Evolutionary conservation across 2,113 vertebrate genomes (phyloP), one percentile per base, ranked within the genome.

Genomic region (Alligator sinensis): DNA sequence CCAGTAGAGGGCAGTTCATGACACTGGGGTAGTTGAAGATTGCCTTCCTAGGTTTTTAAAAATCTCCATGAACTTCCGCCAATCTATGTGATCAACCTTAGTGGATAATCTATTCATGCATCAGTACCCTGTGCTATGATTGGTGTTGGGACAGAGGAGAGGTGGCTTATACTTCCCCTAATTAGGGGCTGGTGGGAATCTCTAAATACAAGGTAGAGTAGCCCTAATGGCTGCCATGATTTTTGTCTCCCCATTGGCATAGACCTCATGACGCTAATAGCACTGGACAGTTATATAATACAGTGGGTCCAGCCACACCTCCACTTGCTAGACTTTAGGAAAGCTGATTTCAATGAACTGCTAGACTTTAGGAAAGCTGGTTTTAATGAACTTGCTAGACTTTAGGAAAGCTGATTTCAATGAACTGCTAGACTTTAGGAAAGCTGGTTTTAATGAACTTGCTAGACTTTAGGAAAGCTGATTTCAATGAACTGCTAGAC

Each of bases 161-260:
- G 78, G 77, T 68, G 62, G 5, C 30, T 94, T 93, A 66, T 63
- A 90, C 21, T 87, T 96, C 86, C 84, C 62, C 92, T 62, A 27
- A 38, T 47, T 72, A 47, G 70, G 70, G 22, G 11, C 21, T 47
- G 70, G 34, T 47, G 34, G 34, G 70, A 13, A 13, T 21, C 68
- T 3, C 7, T 79, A 6, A 54, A 63, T 80, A 55, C 57, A n/a
- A 28, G 22, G 38, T 74, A 74, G 70, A 28, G 55, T 11, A 80
- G 9, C n/a, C 78, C 28, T 77, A 27, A 5, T 64, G 6, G 59
- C 38, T 90, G 47, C n/a, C 57, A 25, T 86, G 77, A 80, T 55
- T 92, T 61, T 55, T 79, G 16, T 78, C 60, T 60, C 2, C 14
- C 34, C 80, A 38, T 66, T 89, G n/a, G 18, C 30, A 70, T 34